A percentile compares a stretch with the other conserved stretches of the same genome.
phyloP scores from a whole-genome alignment of 2,797 vertebrate genomes.

The Loris lydekkerianus region DNA sequence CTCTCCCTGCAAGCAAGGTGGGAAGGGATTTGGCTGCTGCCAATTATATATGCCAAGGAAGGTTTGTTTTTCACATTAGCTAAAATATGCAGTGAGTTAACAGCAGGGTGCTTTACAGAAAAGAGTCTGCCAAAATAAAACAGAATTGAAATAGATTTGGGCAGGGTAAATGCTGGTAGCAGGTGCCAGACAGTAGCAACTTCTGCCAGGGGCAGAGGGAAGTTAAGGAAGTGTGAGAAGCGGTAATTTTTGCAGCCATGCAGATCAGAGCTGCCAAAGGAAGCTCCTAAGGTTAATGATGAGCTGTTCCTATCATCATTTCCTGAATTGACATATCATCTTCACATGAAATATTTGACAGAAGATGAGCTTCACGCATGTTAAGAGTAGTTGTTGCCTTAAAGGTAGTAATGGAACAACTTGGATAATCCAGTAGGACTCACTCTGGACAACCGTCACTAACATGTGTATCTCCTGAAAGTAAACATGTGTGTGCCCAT shows the following conservation, averaged over 20 bases:
- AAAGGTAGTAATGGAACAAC: neutral
- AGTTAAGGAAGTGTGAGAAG: neutral
- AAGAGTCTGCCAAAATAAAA: slow-evolving; percentile 30
- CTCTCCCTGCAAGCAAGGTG: neutral
- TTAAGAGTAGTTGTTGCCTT: neutral
- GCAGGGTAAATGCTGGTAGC: neutral
- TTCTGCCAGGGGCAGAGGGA: neutral
- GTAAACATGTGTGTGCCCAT: too few species aligned
- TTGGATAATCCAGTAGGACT: neutral
- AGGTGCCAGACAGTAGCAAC: slow-evolving; percentile 27
- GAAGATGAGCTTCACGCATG: neutral
- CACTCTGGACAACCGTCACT: neutral
- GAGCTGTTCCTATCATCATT: neutral
- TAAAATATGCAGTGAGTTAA: slow-evolving; percentile 30
- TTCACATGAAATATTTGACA: neutral
- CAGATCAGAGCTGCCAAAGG: neutral
- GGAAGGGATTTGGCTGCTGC: neutral
- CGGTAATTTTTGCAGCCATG: neutral
- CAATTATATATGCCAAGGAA: slow-evolving; percentile 29
- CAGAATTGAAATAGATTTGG: slow-evolving; percentile 8
- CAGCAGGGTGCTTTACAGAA: neutral
- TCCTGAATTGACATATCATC: neutral
- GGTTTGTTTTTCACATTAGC: neutral
- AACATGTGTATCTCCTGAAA: neutral
- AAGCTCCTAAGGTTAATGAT: neutral